Base-by-base conservation (phyloP, 1,140 invertebrate genomes). In the Pseudomyrmex flavicornis region DNA sequence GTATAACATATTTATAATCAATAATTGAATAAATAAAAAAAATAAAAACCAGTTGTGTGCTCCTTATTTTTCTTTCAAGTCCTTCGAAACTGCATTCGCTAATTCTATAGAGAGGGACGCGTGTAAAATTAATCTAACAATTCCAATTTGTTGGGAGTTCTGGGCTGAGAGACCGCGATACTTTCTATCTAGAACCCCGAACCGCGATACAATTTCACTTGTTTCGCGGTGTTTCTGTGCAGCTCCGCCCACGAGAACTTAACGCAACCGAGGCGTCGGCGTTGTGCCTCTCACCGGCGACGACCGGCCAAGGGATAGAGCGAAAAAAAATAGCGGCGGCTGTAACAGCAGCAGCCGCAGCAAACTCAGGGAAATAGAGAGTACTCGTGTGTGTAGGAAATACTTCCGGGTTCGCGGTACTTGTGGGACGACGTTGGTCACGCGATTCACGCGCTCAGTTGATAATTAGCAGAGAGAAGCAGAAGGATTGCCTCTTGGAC, bases 141-240 rank as follows among this genome's bases (percentile, higher is more conserved):
- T 46, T 75, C 26, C 12, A 63, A 20, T 52, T 17, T 46, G 3
- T 44, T 13, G 20, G 4, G 20, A 7, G 5, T 15, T 48, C n/a
- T 61, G 26, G 22, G 20, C 54, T 58, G 46, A 75, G 20, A 75
- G 52, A n/a, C n/a, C 15, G 9, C 59, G 52, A 74, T 82, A 92
- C 91, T 92, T 92, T 92, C 91, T 91, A 91, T 90, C 88, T 84
- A 84, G 79, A 90, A 91, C 89, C 83, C 73, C 82, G 58, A 72
- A 91, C 35, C 3, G 87, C 87, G 90, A 90, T 91, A 90, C 87
- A 91, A 91, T 92, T 92, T 92, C 91, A 91, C 91, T 91, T 91
- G 88, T 91, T 91, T 83, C 89, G 73, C 77, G 73, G 61, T 84
- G 61, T 62, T 85, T 79, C 83, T 77, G 83, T 79, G 72, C 84